These are phyloP conservation scores for Epinotia brunnichana DNA, from an alignment of 2,888 invertebrate species.

Conservation along the genomic window DNA sequence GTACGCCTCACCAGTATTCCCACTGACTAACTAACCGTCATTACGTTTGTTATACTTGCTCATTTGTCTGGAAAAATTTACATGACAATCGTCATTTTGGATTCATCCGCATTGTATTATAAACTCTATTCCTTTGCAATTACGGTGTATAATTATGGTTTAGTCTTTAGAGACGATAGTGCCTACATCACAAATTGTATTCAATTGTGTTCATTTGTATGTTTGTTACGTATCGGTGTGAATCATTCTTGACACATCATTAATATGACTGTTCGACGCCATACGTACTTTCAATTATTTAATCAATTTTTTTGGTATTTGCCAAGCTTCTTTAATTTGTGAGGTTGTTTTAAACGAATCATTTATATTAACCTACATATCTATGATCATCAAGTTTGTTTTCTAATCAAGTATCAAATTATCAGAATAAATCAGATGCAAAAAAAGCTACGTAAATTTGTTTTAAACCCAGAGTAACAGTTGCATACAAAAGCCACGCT, in stretches of 20 bases:
- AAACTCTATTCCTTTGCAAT: slow-evolving; percentile 1
- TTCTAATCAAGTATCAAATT: too few species aligned
- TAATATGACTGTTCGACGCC: slow-evolving; percentile 18
- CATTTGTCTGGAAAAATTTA: slow-evolving; percentile 44
- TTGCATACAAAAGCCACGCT: too few species aligned
- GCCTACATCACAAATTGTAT: slow-evolving; percentile 22
- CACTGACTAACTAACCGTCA: slow-evolving; percentile 37
- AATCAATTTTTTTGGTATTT: slow-evolving; percentile 2
- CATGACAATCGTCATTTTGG: slow-evolving; percentile 42
- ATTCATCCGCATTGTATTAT: neutral
- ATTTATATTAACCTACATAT: too few species aligned
- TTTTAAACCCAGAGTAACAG: too few species aligned
- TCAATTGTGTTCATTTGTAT: slow-evolving; percentile 43
- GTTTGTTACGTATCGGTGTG: slow-evolving; percentile 35
- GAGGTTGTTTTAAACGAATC: neutral
- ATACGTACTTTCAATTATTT: neutral
- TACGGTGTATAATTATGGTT: slow-evolving; percentile 1
- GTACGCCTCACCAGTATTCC: slow-evolving; percentile 20
- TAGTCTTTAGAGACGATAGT: neutral
- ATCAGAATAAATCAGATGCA: too few species aligned
- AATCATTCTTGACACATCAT: slow-evolving; percentile 42
- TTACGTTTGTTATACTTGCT: slow-evolving; percentile 38
- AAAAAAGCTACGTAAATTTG: too few species aligned
- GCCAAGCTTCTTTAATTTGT: slow-evolving; percentile 3
- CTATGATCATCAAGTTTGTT: too few species aligned